Evolutionary conservation across 2,888 invertebrate species (phyloP).

Genomic region (Metalampra italica): DNA sequence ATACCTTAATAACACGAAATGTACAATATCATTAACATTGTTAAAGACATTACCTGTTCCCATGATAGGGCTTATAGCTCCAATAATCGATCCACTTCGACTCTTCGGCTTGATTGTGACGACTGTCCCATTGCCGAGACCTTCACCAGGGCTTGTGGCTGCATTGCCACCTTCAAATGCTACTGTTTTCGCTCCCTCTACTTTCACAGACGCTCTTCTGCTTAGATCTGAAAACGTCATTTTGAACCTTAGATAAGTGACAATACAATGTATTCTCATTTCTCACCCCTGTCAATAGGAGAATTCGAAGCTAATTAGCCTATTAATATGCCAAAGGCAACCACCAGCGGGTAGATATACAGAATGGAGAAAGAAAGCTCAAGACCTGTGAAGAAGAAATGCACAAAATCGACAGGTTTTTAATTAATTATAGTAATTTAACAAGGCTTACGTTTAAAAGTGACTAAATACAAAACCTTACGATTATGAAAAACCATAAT

Average conservation of each 20-base stretch:
- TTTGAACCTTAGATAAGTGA: background rate
- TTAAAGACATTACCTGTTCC: conserved; percentile 53
- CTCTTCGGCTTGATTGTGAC: conserved; percentile 59
- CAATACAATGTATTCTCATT: too few relatives aligned
- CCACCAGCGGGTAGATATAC: too few relatives aligned
- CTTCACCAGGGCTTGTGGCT: conserved; percentile 50
- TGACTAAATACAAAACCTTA: too few relatives aligned
- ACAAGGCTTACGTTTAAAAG: too few relatives aligned
- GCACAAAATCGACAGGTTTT: too few relatives aligned
- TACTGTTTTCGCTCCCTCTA: conserved; percentile 50
- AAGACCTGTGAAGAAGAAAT: too few relatives aligned
- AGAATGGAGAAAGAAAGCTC: too few relatives aligned
- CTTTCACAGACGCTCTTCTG: conserved; percentile 59
- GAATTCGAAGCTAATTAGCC: too few relatives aligned
- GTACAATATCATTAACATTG: background rate
- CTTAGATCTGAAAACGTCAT: conserved; percentile 47
- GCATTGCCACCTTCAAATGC: conserved; percentile 54
- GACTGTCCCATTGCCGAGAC: conserved; percentile 47
- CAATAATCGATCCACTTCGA: conserved; percentile 72
- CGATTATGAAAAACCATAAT: too few relatives aligned
- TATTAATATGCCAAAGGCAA: too few relatives aligned
- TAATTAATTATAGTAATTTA: too few relatives aligned
- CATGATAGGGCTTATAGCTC: conserved; percentile 74
- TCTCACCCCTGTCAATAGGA: too few relatives aligned
- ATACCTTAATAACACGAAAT: background rate